Base-by-base conservation (phyloP, 2,797 vertebrate genomes). In the Melanotaenia trifasciata region DNA sequence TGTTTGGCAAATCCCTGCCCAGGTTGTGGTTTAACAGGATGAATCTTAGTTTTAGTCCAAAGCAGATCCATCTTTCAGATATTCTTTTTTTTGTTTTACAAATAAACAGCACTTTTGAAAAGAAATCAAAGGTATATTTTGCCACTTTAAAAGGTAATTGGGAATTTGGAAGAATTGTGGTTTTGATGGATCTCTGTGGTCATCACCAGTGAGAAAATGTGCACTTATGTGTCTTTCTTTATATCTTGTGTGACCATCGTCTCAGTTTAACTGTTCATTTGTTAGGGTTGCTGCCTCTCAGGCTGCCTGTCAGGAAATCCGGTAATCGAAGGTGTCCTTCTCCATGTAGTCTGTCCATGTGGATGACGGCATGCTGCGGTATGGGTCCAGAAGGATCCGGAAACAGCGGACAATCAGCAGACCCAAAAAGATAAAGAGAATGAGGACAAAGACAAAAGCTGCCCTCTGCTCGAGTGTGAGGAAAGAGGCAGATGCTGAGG, bases 341-440 rank as follows among this genome's bases (percentile, higher is more conserved):
- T 96, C 95, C 94, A 95, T 94, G 90, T 95, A 94, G 87, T 95
- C 94, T 0, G 94, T 95, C 95, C 95, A 96, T 30, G 93, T 95
- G 71, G 95, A 95, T 51, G 94, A 93, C 0, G 95, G 94, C 94
- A 95, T 96, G 87, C 94, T 95, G 7, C 93, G 94, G 81, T 96
- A 96, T 1, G 95, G 95, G 81, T 96, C 95, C 68, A 96, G 84
- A 1, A 96, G 93, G 85, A 96, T 96, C 56, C 95, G 91, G 86
- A 95, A 96, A 67, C 95, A 96, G 28, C 94, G 95, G 13, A 95
- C 91, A 1, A 96, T 95, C 72, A 96, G 91, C 54, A 96, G 83
- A 22, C 94, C 95, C 68, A 96, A 80, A 87, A 96, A 94, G 77
- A 96, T 87, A 74, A 96, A 94, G 78, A 96, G 95, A 64, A 96